phyloP scores from a whole-genome alignment of 2,888 invertebrate genomes.

The Temnothorax ravouxi region DNA sequence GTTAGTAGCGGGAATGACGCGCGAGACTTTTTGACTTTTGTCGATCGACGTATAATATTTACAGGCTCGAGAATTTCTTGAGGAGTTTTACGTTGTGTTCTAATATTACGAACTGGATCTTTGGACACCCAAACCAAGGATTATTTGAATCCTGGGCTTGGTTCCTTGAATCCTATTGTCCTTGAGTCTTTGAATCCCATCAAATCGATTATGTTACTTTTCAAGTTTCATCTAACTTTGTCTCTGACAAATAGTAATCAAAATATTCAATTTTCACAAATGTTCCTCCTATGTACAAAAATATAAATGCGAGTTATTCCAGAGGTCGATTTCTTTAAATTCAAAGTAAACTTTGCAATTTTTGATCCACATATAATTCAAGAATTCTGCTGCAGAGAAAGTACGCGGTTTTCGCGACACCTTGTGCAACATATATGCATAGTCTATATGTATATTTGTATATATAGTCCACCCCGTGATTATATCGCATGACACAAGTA shows the following conservation, averaged over 20 bases:
- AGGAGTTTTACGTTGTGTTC: not conserved
- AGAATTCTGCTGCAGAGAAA: not conserved
- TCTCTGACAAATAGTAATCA: not conserved
- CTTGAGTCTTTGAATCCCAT: not conserved
- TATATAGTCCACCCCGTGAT: not conserved
- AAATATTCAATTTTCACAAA: not conserved
- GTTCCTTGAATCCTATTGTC: not conserved
- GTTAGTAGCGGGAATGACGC: constrained; percentile 75
- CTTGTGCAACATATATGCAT: not conserved
- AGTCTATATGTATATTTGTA: not conserved
- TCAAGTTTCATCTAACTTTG: not conserved
- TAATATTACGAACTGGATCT: not conserved
- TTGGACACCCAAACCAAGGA: not conserved
- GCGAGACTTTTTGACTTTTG: constrained; percentile 28
- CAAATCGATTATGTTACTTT: not conserved
- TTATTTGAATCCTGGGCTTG: not conserved
- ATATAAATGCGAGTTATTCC: not conserved
- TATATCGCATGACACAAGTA: not conserved
- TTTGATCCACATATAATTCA: not conserved
- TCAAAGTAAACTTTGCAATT: not conserved
- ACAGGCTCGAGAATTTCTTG: constrained; percentile 3
- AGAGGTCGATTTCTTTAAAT: not conserved
- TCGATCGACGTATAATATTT: constrained; percentile 4
- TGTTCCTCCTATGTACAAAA: not conserved
- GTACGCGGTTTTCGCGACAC: not conserved